These are phyloP conservation scores for Prunella fulvescens DNA, from an alignment of 2,113 vertebrate species.

Conservation along the genomic window DNA sequence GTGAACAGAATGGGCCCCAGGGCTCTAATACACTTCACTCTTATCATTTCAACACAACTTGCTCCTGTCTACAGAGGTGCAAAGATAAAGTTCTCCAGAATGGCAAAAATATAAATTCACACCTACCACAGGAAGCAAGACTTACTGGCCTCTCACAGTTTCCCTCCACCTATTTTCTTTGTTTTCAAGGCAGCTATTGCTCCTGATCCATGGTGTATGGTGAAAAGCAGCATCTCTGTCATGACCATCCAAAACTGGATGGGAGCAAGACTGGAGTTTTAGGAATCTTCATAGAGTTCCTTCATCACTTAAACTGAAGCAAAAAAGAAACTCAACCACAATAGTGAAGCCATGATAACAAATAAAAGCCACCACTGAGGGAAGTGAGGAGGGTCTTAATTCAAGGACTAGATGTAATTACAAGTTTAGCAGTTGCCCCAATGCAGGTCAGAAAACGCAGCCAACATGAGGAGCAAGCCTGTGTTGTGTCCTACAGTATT, in stretches of 20 bases:
- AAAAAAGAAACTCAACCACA: background rate
- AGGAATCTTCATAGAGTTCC: background rate
- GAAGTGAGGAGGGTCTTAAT: background rate
- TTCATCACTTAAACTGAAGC: background rate
- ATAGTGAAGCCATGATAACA: background rate
- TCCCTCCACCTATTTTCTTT: background rate
- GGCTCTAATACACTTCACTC: background rate
- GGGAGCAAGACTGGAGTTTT: background rate
- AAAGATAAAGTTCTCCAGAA: background rate
- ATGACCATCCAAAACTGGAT: background rate
- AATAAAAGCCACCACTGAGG: background rate
- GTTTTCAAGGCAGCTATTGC: background rate
- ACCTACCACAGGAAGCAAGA: background rate
- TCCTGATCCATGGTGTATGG: background rate
- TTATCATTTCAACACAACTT: background rate
- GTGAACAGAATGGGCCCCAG: background rate
- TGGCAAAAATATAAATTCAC: background rate
- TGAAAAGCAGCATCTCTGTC: background rate
- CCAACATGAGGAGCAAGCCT: background rate
- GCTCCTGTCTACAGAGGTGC: background rate
- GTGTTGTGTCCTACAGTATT: background rate
- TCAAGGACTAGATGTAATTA: background rate
- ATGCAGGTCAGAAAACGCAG: background rate
- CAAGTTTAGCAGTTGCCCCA: background rate
- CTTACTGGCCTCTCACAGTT: background rate